Evolutionary conservation across 2,113 vertebrate genomes (phyloP).

Genomic region (Nothoprocta pentlandii): DNA sequence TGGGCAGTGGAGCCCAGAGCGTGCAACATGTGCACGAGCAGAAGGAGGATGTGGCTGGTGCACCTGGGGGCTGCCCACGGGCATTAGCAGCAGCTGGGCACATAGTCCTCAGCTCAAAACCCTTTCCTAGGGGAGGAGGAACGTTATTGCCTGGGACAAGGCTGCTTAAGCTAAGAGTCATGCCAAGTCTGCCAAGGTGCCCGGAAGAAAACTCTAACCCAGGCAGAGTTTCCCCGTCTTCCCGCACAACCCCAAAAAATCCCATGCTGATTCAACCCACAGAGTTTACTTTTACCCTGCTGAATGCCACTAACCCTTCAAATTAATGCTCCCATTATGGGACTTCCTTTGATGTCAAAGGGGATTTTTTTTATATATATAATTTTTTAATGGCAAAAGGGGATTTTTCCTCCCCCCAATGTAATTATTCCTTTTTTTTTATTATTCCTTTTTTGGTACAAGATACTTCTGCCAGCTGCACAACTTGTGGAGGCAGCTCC

Average conservation of each 20-base stretch:
- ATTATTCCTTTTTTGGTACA: conserved; percentile 33
- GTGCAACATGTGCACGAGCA: fast-evolving
- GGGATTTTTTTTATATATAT: conserved; percentile 24
- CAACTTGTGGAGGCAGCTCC: conserved; percentile 75
- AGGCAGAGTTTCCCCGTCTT: conserved; percentile 59
- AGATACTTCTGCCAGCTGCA: conserved; percentile 52
- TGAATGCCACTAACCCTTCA: conserved; percentile 79
- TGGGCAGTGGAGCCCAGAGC: not conserved
- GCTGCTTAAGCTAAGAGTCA: not conserved
- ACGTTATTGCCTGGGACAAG: not conserved
- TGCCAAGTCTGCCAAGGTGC: not conserved
- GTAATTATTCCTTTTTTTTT: conserved; percentile 73
- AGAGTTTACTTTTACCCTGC: conserved; percentile 74
- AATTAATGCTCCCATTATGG: conserved; percentile 80
- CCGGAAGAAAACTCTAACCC: conserved; percentile 31
- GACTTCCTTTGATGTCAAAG: conserved; percentile 82
- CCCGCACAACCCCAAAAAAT: conserved; percentile 72
- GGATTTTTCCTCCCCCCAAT: conserved; percentile 68
- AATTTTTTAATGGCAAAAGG: conserved; percentile 49
- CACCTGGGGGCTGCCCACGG: not conserved
- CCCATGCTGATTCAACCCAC: conserved; percentile 72
- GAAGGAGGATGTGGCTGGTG: fast-evolving
- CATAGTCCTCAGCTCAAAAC: not conserved
- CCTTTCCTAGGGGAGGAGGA: not conserved
- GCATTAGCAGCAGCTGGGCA: not conserved